A percentile compares a stretch with the other conserved stretches of the same genome.
Conservation (phyloP, 1,140 invertebrate genomes). For the Zaprionus taronus region DNA sequence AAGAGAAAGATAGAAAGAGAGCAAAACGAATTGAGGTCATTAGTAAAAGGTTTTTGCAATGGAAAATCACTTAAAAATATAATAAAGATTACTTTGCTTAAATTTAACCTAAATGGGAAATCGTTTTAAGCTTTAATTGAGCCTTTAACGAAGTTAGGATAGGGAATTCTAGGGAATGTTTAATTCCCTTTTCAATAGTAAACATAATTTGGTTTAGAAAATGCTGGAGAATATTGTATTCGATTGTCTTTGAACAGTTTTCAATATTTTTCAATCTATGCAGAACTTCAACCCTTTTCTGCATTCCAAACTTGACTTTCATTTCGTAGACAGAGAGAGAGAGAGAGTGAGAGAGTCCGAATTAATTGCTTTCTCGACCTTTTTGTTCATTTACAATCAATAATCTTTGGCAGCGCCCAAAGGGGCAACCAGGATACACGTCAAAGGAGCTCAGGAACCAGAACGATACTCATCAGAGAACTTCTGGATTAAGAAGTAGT, state of each 20-base stretch:
- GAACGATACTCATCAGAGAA: slow-evolving; percentile 12
- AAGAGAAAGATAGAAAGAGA: slow-evolving; percentile 66
- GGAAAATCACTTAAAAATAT: slow-evolving; percentile 34
- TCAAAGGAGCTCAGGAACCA: slow-evolving; percentile 1
- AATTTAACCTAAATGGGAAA: background rate
- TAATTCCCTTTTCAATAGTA: background rate
- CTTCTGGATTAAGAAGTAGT: slow-evolving; percentile 29
- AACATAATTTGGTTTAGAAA: background rate
- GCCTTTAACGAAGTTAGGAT: background rate
- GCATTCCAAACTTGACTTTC: slow-evolving; percentile 8
- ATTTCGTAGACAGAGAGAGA: background rate
- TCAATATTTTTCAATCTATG: background rate
- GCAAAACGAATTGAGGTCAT: slow-evolving; percentile 69
- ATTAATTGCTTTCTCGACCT: slow-evolving; percentile 10
- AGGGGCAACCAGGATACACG: background rate
- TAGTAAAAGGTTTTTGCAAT: slow-evolving; percentile 65
- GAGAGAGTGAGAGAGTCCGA: background rate
- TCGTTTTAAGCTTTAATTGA: background rate
- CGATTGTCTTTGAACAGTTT: background rate
- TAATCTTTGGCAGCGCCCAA: slow-evolving; percentile 1
- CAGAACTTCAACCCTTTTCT: background rate
- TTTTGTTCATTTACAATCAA: slow-evolving; percentile 15
- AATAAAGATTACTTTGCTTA: background rate
- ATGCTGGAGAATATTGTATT: background rate
- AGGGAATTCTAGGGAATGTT: background rate